These are phyloP conservation scores for Phycodurus eques DNA, from an alignment of 2,113 vertebrate genomes.

Conservation along the genomic window DNA sequence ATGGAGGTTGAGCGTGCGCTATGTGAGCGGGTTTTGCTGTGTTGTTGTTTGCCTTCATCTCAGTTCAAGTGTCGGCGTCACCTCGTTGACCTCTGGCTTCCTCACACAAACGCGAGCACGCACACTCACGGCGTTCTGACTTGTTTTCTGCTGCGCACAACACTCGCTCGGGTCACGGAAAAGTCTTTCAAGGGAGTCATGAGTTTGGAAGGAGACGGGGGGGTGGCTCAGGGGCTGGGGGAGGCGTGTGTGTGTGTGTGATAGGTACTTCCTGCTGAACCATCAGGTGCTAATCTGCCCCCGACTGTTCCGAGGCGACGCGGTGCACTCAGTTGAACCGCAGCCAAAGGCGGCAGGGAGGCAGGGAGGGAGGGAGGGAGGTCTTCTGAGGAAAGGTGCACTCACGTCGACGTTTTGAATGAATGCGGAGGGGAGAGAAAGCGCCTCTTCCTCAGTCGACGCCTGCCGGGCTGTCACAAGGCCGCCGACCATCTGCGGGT, in stretches of 20 bases:
- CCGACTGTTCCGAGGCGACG: conserved; percentile 24
- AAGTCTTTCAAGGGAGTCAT: conserved; percentile 6
- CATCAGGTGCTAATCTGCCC: conserved; percentile 50
- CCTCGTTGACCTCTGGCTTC: conserved; percentile 18
- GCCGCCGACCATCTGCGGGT: conserved; percentile 43
- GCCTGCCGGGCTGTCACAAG: conserved; percentile 38
- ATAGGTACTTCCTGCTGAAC: conserved; percentile 35
- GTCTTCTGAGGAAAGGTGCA: not conserved
- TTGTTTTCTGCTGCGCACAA: conserved; percentile 24
- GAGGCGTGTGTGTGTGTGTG: not conserved
- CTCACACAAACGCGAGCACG: conserved; percentile 17
- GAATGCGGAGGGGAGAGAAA: conserved; percentile 39
- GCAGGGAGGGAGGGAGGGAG: conserved; percentile 8
- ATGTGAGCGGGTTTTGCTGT: conserved; percentile 7
- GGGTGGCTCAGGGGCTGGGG: no score
- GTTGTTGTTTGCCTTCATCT: conserved; percentile 37
- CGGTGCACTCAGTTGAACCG: conserved; percentile 10
- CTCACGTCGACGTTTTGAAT: not conserved
- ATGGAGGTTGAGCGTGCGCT: not conserved
- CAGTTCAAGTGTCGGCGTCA: conserved; percentile 37
- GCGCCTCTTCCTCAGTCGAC: conserved; percentile 30
- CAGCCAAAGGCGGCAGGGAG: conserved; percentile 16
- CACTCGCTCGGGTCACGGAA: conserved; percentile 36
- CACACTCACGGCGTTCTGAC: conserved; percentile 4
- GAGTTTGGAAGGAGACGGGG: not conserved